phyloP scores from a whole-genome alignment of 2,888 invertebrate species.

The Drosophila leonis region DNA sequence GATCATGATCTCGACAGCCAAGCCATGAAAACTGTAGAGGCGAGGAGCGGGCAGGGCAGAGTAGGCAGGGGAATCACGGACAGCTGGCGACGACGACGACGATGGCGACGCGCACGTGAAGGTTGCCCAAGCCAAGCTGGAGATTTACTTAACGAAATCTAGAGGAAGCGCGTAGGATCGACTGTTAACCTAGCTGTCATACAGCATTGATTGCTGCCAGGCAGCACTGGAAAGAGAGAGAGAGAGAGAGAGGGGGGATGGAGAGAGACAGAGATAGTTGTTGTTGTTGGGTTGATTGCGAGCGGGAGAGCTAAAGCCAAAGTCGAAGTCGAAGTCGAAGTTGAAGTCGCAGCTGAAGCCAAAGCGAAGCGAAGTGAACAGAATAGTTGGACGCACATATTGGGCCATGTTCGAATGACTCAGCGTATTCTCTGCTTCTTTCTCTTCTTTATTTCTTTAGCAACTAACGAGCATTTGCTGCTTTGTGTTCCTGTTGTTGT shows the following conservation, averaged over 20 bases:
- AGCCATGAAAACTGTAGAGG: constrained; percentile 66
- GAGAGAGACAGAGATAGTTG: not conserved
- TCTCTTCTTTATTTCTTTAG: not conserved
- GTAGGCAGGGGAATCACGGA: constrained; percentile 16
- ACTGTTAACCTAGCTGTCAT: constrained; percentile 80
- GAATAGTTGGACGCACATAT: constrained; percentile 23
- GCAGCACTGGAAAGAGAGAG: constrained; percentile 16
- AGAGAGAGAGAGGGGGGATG: not conserved
- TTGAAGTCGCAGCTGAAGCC: not conserved
- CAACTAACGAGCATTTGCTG: constrained; percentile 22
- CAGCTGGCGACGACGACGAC: constrained; percentile 30
- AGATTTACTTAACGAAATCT: constrained; percentile 82
- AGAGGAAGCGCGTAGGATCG: constrained; percentile 81
- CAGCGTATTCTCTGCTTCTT: constrained; percentile 41
- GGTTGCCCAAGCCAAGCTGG: constrained; percentile 71
- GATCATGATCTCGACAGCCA: constrained; percentile 74
- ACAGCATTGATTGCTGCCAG: constrained; percentile 76
- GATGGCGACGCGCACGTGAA: constrained; percentile 62
- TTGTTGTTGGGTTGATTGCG: constrained; percentile 62
- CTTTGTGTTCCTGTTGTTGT: constrained; percentile 21
- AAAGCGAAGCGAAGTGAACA: constrained; percentile 13
- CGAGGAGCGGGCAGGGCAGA: not conserved
- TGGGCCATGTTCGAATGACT: constrained; percentile 45
- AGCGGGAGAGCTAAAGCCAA: constrained; percentile 3
- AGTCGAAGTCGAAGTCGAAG: not conserved